Conservation (phyloP, 2,888 invertebrate species). For the Ochropleura leucogaster region DNA sequence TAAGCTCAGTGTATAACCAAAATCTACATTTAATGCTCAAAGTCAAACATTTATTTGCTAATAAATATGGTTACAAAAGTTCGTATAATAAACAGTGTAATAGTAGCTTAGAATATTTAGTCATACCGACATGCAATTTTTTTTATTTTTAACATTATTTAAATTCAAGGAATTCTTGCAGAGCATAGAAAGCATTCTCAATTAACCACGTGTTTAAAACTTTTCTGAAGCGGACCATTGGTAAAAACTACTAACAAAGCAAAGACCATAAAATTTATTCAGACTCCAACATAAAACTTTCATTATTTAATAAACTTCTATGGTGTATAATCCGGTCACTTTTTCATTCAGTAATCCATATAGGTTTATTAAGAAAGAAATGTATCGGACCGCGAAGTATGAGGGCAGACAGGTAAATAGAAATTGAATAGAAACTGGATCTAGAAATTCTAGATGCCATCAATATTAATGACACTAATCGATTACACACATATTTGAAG, state of each 20-base stretch:
- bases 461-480: conserved; percentile 15
- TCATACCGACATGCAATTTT: too few species aligned
- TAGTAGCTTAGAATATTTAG: too few species aligned
- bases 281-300: conserved; percentile 22
- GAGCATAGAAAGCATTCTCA: too few species aligned
- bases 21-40: not conserved
- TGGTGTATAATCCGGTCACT: conserved; percentile 30
- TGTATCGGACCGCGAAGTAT: conserved; percentile 16
- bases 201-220: too few species aligned
- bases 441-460: conserved; percentile 40
- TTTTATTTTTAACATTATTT: too few species aligned
- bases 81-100: too few species aligned
- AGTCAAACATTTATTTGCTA: too few species aligned
- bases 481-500: conserved; percentile 8
- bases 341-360: conserved; percentile 28
- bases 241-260: not conserved
- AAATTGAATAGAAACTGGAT: conserved; percentile 59
- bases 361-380: conserved; percentile 23
- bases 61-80: too few species aligned
- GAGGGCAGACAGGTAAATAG: conserved; percentile 36
- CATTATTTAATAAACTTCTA: conserved; percentile 31
- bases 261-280: conserved; percentile 19
- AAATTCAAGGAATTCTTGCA: too few species aligned
- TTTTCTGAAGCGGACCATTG: too few species aligned
- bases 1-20: not conserved